Conservation (phyloP, 1,140 invertebrate genomes). For the Uloborus diversus region DNA sequence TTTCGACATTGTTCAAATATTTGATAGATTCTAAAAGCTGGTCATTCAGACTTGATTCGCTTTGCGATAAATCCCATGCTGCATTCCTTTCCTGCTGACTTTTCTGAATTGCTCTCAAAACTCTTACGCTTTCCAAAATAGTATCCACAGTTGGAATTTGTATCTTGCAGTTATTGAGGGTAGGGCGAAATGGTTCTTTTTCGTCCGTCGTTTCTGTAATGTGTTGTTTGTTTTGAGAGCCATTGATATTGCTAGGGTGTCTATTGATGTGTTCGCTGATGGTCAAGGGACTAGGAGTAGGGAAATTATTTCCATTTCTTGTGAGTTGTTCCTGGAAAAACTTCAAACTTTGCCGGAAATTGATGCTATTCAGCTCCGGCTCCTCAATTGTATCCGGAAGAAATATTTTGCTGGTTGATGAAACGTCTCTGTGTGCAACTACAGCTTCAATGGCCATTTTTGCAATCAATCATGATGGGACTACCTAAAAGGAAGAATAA, state of each 20-base stretch:
- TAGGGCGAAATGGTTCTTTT: neutral
- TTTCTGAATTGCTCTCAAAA: slow-evolving; percentile 44
- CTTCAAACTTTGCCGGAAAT: slow-evolving; percentile 22
- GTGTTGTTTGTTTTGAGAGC: neutral
- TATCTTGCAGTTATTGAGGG: slow-evolving; percentile 3
- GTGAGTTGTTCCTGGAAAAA: slow-evolving; percentile 44
- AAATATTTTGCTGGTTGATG: neutral
- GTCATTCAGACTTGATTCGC: too few relatives aligned
- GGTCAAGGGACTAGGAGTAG: neutral
- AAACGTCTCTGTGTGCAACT: too few relatives aligned
- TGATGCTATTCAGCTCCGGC: slow-evolving; percentile 26
- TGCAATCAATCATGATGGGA: too few relatives aligned
- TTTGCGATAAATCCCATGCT: slow-evolving; percentile 2
- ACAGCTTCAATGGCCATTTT: too few relatives aligned
- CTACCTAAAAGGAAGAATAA: too few relatives aligned
- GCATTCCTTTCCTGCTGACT: slow-evolving; percentile 36
- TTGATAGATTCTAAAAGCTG: too few relatives aligned
- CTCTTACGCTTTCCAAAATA: slow-evolving; percentile 35
- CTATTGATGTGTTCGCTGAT: neutral
- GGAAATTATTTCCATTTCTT: neutral
- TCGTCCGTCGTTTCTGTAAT: neutral
- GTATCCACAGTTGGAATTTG: slow-evolving; percentile 39
- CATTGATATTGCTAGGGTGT: neutral
- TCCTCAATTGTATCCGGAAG: neutral
- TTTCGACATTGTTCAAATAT: too few relatives aligned